phyloP scores from a whole-genome alignment of 2,797 vertebrate species.

The Dendrocincla tyrannina region DNA sequence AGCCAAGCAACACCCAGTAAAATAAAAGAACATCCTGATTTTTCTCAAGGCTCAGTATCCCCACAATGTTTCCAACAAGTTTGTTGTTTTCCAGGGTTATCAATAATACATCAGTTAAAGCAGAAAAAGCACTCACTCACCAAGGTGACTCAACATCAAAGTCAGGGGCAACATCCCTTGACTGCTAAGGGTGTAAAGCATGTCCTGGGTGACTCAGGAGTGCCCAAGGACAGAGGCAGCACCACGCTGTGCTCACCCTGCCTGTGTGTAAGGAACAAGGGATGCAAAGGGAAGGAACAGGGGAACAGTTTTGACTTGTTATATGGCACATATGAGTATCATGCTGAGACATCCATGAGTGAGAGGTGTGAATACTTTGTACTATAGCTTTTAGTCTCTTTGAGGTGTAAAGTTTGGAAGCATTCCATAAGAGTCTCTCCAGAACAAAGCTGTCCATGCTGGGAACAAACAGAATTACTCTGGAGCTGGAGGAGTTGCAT shows the following conservation, averaged over 20 bases:
- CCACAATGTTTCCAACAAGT: neutral
- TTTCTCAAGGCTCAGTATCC: neutral
- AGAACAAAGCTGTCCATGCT: neutral
- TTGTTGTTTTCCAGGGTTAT: neutral
- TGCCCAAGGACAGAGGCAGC: conserved; percentile 45
- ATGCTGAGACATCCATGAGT: neutral
- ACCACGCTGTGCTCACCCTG: neutral
- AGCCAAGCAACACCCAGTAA: neutral
- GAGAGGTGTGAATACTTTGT: neutral
- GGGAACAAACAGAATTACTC: neutral
- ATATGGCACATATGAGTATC: neutral
- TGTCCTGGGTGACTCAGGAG: conserved; percentile 55
- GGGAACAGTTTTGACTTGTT: neutral
- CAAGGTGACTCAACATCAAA: neutral
- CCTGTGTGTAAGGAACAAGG: neutral
- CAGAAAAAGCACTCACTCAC: neutral
- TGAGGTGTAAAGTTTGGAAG: neutral
- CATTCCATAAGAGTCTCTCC: neutral
- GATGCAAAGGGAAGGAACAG: neutral
- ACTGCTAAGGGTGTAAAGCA: conserved; percentile 16
- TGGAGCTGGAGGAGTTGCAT: neutral
- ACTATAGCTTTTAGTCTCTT: neutral
- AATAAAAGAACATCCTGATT: neutral
- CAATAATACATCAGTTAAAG: neutral
- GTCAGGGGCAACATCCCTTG: conserved; percentile 31